Conservation (phyloP, 2,113 vertebrate genomes). For the Grallaria varia region DNA sequence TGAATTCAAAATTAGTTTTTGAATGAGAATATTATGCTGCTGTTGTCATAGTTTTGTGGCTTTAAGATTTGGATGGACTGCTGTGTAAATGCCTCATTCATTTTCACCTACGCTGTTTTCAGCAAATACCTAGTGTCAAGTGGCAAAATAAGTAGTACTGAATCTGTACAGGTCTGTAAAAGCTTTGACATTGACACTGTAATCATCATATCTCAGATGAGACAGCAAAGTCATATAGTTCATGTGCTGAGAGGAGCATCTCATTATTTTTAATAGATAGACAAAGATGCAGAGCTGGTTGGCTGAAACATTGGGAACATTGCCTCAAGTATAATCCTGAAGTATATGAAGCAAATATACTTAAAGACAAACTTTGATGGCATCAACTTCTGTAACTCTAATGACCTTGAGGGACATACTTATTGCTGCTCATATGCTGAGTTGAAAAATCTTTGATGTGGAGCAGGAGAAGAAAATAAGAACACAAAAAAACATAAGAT, state of each 20-base stretch:
- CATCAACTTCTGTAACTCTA: not conserved
- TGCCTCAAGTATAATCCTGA: not conserved
- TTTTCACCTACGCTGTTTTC: not conserved
- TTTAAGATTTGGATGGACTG: not conserved
- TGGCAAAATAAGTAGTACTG: not conserved
- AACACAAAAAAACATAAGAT: not conserved
- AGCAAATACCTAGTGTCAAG: not conserved
- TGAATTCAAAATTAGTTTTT: conserved; percentile 4
- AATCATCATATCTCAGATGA: not conserved
- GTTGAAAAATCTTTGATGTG: not conserved
- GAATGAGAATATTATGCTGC: not conserved
- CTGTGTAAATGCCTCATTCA: not conserved
- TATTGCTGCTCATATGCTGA: not conserved
- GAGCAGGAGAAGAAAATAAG: not conserved
- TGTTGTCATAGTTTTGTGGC: not conserved
- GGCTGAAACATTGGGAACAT: not conserved
- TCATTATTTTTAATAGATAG: not conserved
- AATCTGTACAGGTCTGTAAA: not conserved
- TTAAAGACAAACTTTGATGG: not conserved
- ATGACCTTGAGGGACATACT: not conserved
- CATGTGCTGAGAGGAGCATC: not conserved
- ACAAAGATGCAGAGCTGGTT: not conserved
- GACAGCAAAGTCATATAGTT: not conserved
- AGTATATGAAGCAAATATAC: not conserved
- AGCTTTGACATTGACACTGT: not conserved